Conservation (phyloP, 2,888 invertebrate species). For the Dynastes maya region DNA sequence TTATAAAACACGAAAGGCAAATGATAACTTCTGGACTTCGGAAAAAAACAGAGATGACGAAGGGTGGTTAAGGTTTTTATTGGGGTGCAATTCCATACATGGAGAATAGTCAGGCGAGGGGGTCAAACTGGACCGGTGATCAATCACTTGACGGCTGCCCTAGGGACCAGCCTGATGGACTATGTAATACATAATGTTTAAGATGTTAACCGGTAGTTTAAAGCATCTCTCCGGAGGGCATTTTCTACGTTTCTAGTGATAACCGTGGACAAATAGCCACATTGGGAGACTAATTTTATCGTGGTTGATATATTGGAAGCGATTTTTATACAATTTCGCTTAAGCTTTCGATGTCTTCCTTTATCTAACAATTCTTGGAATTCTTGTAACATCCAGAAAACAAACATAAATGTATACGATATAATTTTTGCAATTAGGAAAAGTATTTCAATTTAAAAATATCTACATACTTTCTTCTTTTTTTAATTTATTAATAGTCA, state of each 20-base stretch:
- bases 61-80: slow-evolving; percentile 60
- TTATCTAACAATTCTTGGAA: not conserved
- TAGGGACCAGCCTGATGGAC: slow-evolving; percentile 61
- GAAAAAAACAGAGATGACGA: not conserved
- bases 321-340: slow-evolving; percentile 9
- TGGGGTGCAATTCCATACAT: slow-evolving; percentile 58
- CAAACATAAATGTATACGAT: no score
- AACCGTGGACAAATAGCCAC: slow-evolving; percentile 59
- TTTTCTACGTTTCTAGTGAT: slow-evolving; percentile 59
- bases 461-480: no score
- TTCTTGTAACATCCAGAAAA: no score
- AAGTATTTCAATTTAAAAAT: no score
- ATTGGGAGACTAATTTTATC: slow-evolving; percentile 45
- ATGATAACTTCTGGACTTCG: slow-evolving; percentile 63
- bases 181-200: slow-evolving; percentile 70
- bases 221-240: slow-evolving; percentile 67
- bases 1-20: slow-evolving; percentile 66
- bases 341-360: not conserved
- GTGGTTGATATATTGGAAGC: slow-evolving; percentile 28
- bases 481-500: no score
- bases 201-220: slow-evolving; percentile 71
- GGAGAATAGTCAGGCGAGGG: slow-evolving; percentile 52
- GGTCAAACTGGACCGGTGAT: slow-evolving; percentile 67
- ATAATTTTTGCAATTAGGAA: no score
- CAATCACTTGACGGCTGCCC: slow-evolving; percentile 68